These are phyloP conservation scores for Ophiodon elongatus DNA, from an alignment of 2,113 vertebrate species.

Conservation along the genomic window DNA sequence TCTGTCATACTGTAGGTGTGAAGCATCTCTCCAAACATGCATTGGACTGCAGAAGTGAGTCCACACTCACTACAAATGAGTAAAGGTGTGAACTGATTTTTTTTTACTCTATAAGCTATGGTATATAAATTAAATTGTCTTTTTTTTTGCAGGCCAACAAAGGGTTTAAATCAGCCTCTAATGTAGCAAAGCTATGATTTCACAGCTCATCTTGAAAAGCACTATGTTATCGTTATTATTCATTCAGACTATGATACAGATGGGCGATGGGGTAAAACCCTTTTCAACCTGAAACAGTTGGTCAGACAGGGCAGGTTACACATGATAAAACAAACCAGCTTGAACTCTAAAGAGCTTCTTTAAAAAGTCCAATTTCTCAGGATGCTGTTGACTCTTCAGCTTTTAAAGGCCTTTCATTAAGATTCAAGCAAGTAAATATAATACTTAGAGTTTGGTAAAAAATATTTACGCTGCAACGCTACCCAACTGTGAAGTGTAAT, in stretches of 20 bases:
- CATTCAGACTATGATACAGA: background rate
- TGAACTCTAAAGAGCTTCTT: constrained; percentile 23
- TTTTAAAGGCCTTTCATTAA: constrained; percentile 60
- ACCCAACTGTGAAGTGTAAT: constrained; percentile 18
- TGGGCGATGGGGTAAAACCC: background rate
- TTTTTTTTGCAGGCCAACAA: background rate
- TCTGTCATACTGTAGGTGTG: background rate
- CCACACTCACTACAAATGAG: background rate
- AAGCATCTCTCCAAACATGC: background rate
- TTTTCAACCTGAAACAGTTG: constrained; percentile 5
- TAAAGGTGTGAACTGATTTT: background rate
- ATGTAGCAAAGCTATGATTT: background rate
- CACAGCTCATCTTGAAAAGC: background rate
- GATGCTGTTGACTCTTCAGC: constrained; percentile 38
- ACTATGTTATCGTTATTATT: background rate
- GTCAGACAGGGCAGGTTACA: constrained; percentile 36
- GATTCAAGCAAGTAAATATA: constrained; percentile 52
- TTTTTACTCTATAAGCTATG: background rate
- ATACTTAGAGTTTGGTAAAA: background rate
- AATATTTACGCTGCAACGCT: constrained; percentile 9
- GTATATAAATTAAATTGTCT: background rate
- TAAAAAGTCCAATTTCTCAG: constrained; percentile 48
- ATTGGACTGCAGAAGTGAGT: background rate
- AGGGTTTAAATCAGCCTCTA: background rate
- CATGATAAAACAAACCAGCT: constrained; percentile 41